Evolutionary conservation across 2,113 vertebrate species (phyloP), one percentile per base, ranked within the genome.

Genomic region (Pterocles orientalis): DNA sequence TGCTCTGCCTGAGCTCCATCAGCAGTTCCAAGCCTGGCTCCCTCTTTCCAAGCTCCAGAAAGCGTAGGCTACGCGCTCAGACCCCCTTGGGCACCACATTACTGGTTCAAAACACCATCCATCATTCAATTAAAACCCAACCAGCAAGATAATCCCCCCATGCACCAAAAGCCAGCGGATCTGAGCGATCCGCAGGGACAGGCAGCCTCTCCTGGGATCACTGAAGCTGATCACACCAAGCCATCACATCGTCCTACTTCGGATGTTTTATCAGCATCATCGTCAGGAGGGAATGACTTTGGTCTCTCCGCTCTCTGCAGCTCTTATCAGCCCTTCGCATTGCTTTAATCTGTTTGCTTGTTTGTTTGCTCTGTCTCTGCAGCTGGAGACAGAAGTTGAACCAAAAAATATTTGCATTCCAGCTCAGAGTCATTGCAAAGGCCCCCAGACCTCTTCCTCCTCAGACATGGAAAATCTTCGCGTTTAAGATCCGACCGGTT

Each of bases 11-110:
- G 48, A 33, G 66, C 24, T 34, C 18, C 43, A 65, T 2, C 68
- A 57, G 58, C 54, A 51, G 28, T 11, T 51, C 77, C 1, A 3
- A 78, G 24, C 11, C 19, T 7, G 1, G 54, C 36, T 76, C 43
- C 51, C 25, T 31, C 48, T 18, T 86, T 68, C 71, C 54, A 48
- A 20, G 47, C 51, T 75, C 57, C 61, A 57, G 36, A 36, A 82
- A 61, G 47, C 14, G 33, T 0, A 1, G 51, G 34, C 14, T 58
- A 45, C 13, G 15, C 0, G 1, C 45, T 80, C 78, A 39, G 29
- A 34, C 19, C 54, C 53, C 48, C 48, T 23, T 25, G 60, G 65
- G 19, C 47, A 68, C 34, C 76, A 28, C 33, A 10, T 11, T 28
- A 16, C 15, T 8, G 7, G 19, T 14, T 33, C 54, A 33, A 43